phyloP scores from a whole-genome alignment of 2,888 invertebrate species.

The Orthosia gothica region DNA sequence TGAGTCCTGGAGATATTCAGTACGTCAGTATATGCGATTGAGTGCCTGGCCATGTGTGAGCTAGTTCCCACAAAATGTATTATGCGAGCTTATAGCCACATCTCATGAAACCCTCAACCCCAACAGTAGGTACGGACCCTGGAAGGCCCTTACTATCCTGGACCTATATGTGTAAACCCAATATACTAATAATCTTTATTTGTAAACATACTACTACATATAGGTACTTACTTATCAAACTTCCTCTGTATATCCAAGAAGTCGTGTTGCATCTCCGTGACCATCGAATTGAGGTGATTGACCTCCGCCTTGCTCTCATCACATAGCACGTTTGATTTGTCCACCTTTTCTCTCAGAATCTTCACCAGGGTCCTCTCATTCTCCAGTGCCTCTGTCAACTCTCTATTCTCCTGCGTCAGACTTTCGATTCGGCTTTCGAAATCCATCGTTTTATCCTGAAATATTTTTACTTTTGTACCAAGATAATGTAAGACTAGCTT shows the following conservation, averaged over 20 bases:
- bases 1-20: background rate
- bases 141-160: background rate
- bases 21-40: background rate
- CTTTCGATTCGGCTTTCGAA: constrained; percentile 87
- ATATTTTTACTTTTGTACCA: constrained; percentile 47
- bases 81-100: too few relatives aligned
- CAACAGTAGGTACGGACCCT: too few relatives aligned
- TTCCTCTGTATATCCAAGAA: constrained; percentile 85
- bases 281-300: constrained; percentile 83
- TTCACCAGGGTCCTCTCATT: constrained; percentile 90
- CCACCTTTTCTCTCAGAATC: constrained; percentile 88
- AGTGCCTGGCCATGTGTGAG: background rate
- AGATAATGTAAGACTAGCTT: background rate
- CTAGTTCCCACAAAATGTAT: background rate
- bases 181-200: too few relatives aligned
- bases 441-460: constrained; percentile 85
- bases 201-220: too few relatives aligned
- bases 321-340: constrained; percentile 87
- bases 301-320: constrained; percentile 90
- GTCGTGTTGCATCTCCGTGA: constrained; percentile 88
- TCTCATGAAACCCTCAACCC: too few relatives aligned
- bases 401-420: constrained; percentile 88
- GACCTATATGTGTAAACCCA: background rate
- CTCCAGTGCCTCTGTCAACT: constrained; percentile 88
- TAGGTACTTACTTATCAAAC: constrained; percentile 83